Conservation (phyloP, 2,113 vertebrate genomes). For the Corythornis vintsioides region DNA sequence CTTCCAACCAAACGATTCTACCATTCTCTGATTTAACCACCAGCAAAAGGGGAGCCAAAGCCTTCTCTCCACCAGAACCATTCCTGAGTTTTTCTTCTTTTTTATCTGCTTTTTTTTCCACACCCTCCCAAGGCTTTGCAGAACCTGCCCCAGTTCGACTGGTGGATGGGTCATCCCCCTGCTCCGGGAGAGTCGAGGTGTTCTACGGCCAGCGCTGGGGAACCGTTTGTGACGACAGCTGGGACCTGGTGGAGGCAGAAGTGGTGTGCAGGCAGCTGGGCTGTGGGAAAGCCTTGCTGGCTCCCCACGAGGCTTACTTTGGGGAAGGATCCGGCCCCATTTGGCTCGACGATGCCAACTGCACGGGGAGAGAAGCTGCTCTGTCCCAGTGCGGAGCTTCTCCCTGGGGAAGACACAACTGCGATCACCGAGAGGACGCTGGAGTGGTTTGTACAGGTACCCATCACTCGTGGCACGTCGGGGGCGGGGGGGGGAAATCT, state of each 20-base stretch:
- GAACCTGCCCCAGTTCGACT: neutral
- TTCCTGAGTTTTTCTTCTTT: too few species aligned
- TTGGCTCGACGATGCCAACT: neutral
- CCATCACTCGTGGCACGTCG: too few species aligned
- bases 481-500: neutral
- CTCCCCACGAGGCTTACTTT: neutral
- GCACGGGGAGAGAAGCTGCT: neutral
- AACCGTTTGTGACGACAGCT: constrained; percentile 89
- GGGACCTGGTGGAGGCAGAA: constrained; percentile 81
- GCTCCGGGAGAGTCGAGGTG: constrained; percentile 73
- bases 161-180: neutral
- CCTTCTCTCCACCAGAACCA: too few species aligned
- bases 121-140: neutral
- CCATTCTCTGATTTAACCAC: too few species aligned
- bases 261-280: constrained; percentile 88
- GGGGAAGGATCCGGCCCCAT: neutral
- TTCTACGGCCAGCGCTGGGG: constrained; percentile 88
- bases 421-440: neutral
- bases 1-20: too few species aligned
- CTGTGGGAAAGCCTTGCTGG: constrained; percentile 73
- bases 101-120: too few species aligned
- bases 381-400: neutral
- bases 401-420: neutral
- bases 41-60: too few species aligned
- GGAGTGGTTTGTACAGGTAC: neutral